These are phyloP conservation scores for Cerceris rybyensis DNA, from an alignment of 2,888 invertebrate genomes.

Conservation along the genomic window DNA sequence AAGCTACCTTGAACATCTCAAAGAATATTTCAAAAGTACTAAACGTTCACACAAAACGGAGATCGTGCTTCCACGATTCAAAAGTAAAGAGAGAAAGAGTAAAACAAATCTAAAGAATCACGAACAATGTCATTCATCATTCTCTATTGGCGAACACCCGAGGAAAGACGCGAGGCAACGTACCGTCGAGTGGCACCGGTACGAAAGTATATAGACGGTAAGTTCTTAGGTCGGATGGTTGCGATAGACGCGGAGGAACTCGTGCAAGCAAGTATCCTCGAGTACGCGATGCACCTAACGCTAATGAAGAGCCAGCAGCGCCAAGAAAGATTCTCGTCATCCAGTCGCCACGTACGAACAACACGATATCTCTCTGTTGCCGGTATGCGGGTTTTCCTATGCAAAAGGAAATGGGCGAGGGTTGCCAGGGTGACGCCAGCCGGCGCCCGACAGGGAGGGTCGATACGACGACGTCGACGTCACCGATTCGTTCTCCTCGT, in stretches of 20 bases:
- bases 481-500: slow-evolving; percentile 52
- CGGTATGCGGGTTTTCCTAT: slow-evolving; percentile 45
- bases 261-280: slow-evolving; percentile 27
- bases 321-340: slow-evolving; percentile 13
- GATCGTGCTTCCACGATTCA: no score
- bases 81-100: no score
- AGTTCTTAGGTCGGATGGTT: not conserved
- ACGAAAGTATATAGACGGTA: not conserved
- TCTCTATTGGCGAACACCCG: not conserved
- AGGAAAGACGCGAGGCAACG: slow-evolving; percentile 17
- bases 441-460: slow-evolving; percentile 71
- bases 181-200: slow-evolving; percentile 2
- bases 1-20: no score
- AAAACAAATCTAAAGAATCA: not conserved
- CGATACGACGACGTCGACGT: slow-evolving; percentile 73
- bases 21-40: no score
- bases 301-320: slow-evolving; percentile 49
- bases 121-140: not conserved
- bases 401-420: slow-evolving; percentile 67
- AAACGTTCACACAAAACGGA: no score
- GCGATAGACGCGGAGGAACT: slow-evolving; percentile 26
- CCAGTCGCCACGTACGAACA: slow-evolving; percentile 18
- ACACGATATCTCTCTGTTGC: slow-evolving; percentile 33
- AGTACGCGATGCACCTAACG: slow-evolving; percentile 36
- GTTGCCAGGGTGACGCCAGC: slow-evolving; percentile 77